Percentiles rank a stretch among this genome's conserved stretches.
These are phyloP conservation scores for Drosophila truncata DNA, from an alignment of 1,140 invertebrate species.

Conservation along the genomic window DNA sequence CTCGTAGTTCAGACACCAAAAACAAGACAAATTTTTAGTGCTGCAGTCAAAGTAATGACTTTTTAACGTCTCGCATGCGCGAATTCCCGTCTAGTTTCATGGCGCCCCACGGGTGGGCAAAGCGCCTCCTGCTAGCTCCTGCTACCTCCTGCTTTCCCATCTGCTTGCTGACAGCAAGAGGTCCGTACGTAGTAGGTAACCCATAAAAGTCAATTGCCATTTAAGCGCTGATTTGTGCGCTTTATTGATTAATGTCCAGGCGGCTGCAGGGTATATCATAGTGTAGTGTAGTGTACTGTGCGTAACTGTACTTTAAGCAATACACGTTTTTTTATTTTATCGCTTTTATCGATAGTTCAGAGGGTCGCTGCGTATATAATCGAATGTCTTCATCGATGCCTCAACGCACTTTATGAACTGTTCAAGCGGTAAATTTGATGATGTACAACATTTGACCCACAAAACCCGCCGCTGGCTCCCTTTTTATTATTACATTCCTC, in stretches of 20 bases:
- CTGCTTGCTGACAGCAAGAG: not conserved
- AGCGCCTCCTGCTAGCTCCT: too few species aligned
- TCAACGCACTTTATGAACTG: constrained; percentile 61
- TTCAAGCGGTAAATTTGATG: constrained; percentile 76
- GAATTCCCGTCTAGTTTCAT: constrained; percentile 29
- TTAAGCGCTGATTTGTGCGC: constrained; percentile 76
- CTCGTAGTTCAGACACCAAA: not conserved
- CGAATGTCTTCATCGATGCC: constrained; percentile 55
- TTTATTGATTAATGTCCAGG: constrained; percentile 64
- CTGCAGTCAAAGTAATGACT: constrained; percentile 65
- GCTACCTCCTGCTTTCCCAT: not conserved
- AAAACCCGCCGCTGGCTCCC: constrained; percentile 6
- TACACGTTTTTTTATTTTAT: constrained; percentile 9
- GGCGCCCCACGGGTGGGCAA: constrained; percentile 46
- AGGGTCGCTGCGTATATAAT: constrained; percentile 6
- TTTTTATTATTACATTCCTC: constrained; percentile 19
- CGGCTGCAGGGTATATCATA: not conserved
- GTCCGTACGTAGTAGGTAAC: constrained; percentile 1
- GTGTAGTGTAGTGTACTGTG: too few species aligned
- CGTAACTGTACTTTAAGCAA: constrained; percentile 12
- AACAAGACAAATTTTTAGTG: constrained; percentile 71
- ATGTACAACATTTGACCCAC: constrained; percentile 62
- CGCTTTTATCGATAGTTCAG: constrained; percentile 61
- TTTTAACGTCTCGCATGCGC: constrained; percentile 62
- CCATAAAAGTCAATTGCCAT: constrained; percentile 74